A percentile compares a stretch with the other conserved stretches of the same genome.
These are phyloP conservation scores for Drosophila aff. DNA, from an alignment of 1,140 invertebrate genomes.

Conservation along the genomic window DNA sequence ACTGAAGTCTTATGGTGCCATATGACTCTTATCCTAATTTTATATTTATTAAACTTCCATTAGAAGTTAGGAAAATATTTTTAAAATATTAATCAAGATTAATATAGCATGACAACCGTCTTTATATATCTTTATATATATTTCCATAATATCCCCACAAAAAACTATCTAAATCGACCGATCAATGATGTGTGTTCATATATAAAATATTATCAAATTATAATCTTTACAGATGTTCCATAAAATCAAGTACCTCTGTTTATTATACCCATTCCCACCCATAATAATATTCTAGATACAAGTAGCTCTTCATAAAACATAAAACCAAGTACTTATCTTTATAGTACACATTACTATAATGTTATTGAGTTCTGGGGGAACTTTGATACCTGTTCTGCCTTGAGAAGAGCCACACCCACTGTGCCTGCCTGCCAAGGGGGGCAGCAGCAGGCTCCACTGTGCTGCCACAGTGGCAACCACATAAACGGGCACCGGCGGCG, in stretches of 20 bases:
- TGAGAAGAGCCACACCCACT: constrained; percentile 35
- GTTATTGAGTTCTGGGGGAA: background rate
- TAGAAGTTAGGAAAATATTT: no score
- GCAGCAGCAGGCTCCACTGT: constrained; percentile 53
- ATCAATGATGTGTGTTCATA: background rate
- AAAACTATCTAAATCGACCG: background rate
- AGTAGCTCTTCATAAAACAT: background rate
- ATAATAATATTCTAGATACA: background rate
- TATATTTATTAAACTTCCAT: no score
- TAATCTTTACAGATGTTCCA: background rate
- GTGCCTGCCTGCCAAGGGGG: constrained; percentile 34
- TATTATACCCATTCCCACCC: background rate
- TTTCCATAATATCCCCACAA: no score
- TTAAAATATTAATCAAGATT: no score
- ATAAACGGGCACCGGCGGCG: constrained; percentile 62
- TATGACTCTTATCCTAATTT: no score
- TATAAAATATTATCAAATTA: background rate
- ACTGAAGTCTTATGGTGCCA: no score
- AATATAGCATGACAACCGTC: background rate
- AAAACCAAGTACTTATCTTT: constrained; percentile 10
- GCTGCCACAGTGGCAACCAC: constrained; percentile 55
- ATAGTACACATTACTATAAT: background rate
- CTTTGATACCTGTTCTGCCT: background rate
- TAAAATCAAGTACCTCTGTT: constrained; percentile 1
- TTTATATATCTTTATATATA: background rate